A percentile compares a stretch with the other conserved stretches of the same genome.
phyloP scores from a whole-genome alignment of 2,888 invertebrate genomes.

The Caenorhabditis afra region DNA sequence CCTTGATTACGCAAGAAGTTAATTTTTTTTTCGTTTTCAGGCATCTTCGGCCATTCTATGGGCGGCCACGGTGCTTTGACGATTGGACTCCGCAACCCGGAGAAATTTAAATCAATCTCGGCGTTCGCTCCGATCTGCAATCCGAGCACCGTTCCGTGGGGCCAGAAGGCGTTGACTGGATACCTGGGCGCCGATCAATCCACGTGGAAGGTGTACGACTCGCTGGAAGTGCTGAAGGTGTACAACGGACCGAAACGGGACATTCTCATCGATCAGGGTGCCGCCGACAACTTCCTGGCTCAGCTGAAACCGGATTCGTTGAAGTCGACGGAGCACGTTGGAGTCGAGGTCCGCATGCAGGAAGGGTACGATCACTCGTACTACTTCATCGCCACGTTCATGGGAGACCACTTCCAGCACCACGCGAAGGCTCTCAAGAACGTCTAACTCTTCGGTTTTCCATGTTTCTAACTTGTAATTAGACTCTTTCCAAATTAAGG shows the following conservation, averaged over 20 bases:
- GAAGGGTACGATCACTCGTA: constrained; percentile 95
- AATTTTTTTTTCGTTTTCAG: constrained; percentile 65
- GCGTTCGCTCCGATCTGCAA: constrained; percentile 96
- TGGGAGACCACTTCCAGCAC: constrained; percentile 93
- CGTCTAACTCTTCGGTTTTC: not conserved
- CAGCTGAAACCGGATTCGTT: constrained; percentile 68
- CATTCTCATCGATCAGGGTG: constrained; percentile 87
- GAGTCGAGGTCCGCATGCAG: constrained; percentile 57
- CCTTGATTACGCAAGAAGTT: no score
- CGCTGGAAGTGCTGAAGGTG: constrained; percentile 88
- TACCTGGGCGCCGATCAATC: constrained; percentile 83
- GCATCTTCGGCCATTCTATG: constrained; percentile 85
- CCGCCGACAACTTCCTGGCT: constrained; percentile 65
- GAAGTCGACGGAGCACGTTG: constrained; percentile 40
- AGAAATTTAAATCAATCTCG: constrained; percentile 88
- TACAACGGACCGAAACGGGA: constrained; percentile 90
- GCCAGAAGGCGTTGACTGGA: constrained; percentile 82
- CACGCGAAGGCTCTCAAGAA: constrained; percentile 84
- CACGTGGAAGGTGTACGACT: constrained; percentile 87
- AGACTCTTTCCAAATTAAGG: no score
- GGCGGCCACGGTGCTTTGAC: constrained; percentile 95
- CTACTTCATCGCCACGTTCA: constrained; percentile 92
- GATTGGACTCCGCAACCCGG: constrained; percentile 83
- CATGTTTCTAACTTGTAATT: no score
- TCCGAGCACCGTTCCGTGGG: constrained; percentile 91